These are phyloP conservation scores for Arizona elegans DNA, from an alignment of 2,113 vertebrate genomes.

Conservation along the genomic window DNA sequence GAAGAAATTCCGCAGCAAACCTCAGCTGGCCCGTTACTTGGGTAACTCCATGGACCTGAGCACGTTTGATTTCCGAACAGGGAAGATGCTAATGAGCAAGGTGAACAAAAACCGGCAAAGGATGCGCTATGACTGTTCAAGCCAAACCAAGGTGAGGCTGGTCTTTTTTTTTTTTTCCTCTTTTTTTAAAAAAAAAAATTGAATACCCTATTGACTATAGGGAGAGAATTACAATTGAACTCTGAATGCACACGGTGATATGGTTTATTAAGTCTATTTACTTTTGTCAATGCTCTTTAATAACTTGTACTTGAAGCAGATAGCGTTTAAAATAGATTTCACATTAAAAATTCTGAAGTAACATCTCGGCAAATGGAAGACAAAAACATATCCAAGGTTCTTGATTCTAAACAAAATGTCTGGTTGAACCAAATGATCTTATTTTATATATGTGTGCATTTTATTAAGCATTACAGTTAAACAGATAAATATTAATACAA, in stretches of 20 bases:
- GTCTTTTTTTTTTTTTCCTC: accelerated
- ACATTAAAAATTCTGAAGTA: neutral
- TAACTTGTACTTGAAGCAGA: neutral
- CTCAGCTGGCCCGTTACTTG: slow-evolving; percentile 94
- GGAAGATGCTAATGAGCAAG: slow-evolving; percentile 96
- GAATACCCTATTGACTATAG: neutral
- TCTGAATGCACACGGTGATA: neutral
- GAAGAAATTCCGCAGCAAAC: slow-evolving; percentile 99
- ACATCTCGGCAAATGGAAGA: neutral
- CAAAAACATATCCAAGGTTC: neutral
- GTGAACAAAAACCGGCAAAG: slow-evolving; percentile 94
- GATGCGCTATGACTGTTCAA: slow-evolving; percentile 92
- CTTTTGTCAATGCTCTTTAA: neutral
- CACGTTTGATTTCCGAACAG: slow-evolving; percentile 94
- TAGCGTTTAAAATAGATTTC: neutral
- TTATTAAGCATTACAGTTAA: neutral
- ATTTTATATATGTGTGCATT: neutral
- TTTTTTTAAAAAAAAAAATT: neutral
- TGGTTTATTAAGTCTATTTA: neutral
- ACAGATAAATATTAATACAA: neutral
- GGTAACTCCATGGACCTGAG: slow-evolving; percentile 97
- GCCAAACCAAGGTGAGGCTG: slow-evolving; percentile 85
- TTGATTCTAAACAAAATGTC: neutral
- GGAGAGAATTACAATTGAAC: neutral
- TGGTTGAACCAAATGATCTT: neutral